A percentile compares a stretch with the other conserved stretches of the same genome.
Conservation (phyloP, 2,797 vertebrate genomes). For the Malurus splendens region DNA sequence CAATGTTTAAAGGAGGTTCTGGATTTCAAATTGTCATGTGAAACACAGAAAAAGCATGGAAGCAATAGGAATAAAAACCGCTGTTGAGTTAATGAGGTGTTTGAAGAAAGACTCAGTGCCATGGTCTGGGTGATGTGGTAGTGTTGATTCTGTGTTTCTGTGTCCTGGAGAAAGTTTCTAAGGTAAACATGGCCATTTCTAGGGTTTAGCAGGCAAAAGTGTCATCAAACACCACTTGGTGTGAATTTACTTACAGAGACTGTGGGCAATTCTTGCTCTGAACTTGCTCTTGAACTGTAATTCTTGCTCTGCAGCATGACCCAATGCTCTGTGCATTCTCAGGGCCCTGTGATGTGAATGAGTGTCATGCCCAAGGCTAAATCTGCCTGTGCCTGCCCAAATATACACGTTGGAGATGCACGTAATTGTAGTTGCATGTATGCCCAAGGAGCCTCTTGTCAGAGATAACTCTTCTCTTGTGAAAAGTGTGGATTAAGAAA, state of each 20-base stretch:
- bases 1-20: background rate
- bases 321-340: background rate
- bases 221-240: background rate
- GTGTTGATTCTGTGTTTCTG: background rate
- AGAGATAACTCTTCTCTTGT: background rate
- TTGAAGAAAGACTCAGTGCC: too few relatives aligned
- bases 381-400: background rate
- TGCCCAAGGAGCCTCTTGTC: background rate
- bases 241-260: background rate
- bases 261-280: background rate
- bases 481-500: background rate
- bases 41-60: background rate
- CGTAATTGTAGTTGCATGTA: background rate
- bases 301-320: background rate
- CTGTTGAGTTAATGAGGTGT: background rate
- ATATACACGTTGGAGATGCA: background rate
- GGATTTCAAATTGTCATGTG: background rate
- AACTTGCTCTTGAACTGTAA: background rate
- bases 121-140: background rate
- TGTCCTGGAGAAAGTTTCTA: background rate
- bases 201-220: background rate
- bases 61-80: background rate
- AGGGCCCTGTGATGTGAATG: background rate
- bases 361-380: background rate
- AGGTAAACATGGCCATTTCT: background rate